Evolutionary conservation across 2,888 invertebrate species (phyloP), one percentile per base, ranked within the genome.

Genomic region (Chloroclysta siterata): DNA sequence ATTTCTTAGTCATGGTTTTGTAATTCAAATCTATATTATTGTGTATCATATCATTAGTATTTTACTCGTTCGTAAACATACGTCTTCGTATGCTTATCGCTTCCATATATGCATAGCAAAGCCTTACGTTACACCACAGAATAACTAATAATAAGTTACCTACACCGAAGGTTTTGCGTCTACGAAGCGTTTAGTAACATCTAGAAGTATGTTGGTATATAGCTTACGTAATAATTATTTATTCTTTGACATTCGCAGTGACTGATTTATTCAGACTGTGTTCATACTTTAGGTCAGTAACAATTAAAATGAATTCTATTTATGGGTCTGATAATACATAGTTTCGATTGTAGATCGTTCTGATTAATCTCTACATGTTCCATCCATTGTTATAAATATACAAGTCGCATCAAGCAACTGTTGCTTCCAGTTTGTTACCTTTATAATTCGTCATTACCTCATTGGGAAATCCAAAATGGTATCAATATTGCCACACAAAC

Each of bases 31-130:
- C 46, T 44, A 17, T 48, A 36, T 44, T 59, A 17, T 53, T 60
- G 33, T 29, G n/a, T 33, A 42, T 50, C 54, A 60, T 33, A 33
- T 50, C 60, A 60, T 60, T 48, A 48, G 44, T 61, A 55, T 61
- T 56, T 55, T 44, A 17, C 51, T 56, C 46, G 36, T 53, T 42
- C 60, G 41, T 54, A 50, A 29, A 39, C 54, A 15, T 42, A 54
- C 53, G 47, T 46, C 52, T 47, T 50, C 39, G 44, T 60, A 58
- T 57, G 65, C 53, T 65, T 65, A 65, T 58, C 60, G 53, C 15
- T 15, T 54, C 57, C 57, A 17, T 60, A n/a, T 60, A 57, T 53
- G 22, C 58, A 58, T 53, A 61, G 50, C 52, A 63, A 55, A 50
- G 42, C 53, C 47, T 60, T 60, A 53, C 60, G 47, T 56, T 63